Evolutionary conservation across 2,113 vertebrate genomes (phyloP).

Genomic region (Panthera tigris): DNA sequence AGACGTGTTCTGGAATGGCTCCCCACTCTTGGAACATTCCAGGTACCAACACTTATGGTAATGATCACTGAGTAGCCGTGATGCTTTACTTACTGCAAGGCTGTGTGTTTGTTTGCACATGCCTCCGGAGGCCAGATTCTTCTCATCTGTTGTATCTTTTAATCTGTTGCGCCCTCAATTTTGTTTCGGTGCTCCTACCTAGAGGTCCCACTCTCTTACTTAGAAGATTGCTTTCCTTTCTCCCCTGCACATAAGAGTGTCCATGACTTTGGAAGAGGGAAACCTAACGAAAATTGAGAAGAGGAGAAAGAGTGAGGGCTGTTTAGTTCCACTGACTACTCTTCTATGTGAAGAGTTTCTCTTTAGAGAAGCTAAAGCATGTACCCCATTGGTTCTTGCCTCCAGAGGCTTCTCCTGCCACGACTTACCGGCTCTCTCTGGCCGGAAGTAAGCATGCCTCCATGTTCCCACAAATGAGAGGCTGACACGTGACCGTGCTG

Average conservation of each 20-base stretch:
- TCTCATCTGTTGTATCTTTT: background rate
- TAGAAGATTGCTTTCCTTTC: background rate
- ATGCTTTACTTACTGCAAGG: background rate
- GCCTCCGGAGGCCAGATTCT: background rate
- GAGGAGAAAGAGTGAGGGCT: background rate
- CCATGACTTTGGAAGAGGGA: background rate
- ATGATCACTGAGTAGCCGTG: background rate
- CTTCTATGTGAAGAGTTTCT: too few species aligned
- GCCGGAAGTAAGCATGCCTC: background rate
- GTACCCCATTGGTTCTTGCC: background rate
- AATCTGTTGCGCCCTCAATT: background rate
- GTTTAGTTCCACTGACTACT: rapidly evolving
- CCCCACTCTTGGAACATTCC: background rate
- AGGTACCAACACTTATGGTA: rapidly evolving
- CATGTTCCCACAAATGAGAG: background rate
- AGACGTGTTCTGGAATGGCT: background rate
- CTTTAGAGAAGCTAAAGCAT: background rate
- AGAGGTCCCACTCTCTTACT: background rate
- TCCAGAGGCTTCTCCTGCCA: background rate
- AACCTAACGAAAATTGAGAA: background rate
- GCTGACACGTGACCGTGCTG: background rate
- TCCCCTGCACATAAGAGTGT: rapidly evolving
- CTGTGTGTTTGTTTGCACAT: too few species aligned
- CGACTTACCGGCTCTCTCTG: rapidly evolving
- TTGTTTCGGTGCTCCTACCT: background rate